phyloP scores from a whole-genome alignment of 2,797 vertebrate genomes.

The Sternotherus odoratus region DNA sequence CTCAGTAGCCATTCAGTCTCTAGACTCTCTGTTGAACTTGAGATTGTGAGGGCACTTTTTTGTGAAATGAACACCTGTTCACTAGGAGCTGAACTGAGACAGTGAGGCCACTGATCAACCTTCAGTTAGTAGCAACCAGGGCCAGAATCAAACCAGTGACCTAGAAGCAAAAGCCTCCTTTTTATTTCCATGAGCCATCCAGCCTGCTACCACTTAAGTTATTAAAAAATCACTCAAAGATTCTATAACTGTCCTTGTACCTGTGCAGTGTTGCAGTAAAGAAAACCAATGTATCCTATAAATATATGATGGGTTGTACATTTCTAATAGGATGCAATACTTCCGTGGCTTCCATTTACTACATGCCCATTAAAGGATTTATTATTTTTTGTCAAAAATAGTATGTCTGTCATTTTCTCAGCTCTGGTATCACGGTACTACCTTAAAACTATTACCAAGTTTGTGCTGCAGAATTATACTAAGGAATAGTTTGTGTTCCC shows the following conservation, averaged over 20 bases:
- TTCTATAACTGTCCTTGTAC: slow-evolving; percentile 12
- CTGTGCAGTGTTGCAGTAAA: background rate
- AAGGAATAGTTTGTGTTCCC: background rate
- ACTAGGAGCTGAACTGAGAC: background rate
- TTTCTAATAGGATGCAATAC: slow-evolving; percentile 31
- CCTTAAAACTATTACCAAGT: slow-evolving; percentile 56
- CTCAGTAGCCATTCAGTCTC: background rate
- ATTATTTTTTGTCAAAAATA: slow-evolving; percentile 54
- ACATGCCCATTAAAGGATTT: background rate
- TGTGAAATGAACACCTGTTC: background rate
- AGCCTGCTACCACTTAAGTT: slow-evolving; percentile 56
- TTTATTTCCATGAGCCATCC: slow-evolving; percentile 42
- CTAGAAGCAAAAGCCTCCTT: slow-evolving; percentile 66
- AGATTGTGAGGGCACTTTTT: rapidly evolving
- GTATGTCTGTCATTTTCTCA: slow-evolving; percentile 48
- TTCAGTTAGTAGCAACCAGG: background rate
- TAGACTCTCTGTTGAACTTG: background rate
- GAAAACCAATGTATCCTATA: background rate
- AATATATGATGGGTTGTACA: background rate
- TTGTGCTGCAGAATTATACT: slow-evolving; percentile 4
- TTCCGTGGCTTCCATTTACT: slow-evolving; percentile 43
- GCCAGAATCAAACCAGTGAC: slow-evolving; percentile 68
- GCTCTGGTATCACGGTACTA: background rate
- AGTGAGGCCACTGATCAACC: slow-evolving; percentile 3
- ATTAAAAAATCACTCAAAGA: slow-evolving; percentile 65